phyloP scores from a whole-genome alignment of 2,113 vertebrate species.

The Tragelaphus imberbis region DNA sequence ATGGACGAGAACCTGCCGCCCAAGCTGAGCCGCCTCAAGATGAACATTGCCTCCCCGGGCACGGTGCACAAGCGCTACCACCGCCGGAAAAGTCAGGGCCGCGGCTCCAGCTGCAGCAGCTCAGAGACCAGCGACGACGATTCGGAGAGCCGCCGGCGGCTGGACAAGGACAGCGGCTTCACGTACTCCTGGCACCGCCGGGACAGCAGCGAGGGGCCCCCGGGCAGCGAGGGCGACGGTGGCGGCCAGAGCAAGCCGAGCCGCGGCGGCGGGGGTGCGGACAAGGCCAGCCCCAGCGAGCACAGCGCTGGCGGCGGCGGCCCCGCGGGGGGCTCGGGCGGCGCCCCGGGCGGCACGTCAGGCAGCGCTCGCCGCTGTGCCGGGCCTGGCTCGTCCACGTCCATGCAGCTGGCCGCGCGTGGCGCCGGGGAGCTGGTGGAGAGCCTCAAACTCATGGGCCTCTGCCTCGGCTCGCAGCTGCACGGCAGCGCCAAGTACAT shows the following conservation, averaged over 20 bases:
- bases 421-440: constrained; percentile 89
- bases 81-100: constrained; percentile 93
- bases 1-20: constrained; percentile 95
- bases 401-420: constrained; percentile 76
- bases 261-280: constrained; percentile 79
- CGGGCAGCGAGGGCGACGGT: constrained; percentile 89
- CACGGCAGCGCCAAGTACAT: constrained; percentile 85
- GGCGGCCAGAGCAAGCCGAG: constrained; percentile 86
- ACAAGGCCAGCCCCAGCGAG: constrained; percentile 83
- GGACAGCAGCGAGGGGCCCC: constrained; percentile 94
- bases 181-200: constrained; percentile 91
- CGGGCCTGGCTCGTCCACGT: constrained; percentile 69
- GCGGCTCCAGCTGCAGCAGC: constrained; percentile 96
- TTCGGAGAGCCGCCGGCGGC: constrained; percentile 92
- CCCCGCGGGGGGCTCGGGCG: constrained; percentile 83
- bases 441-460: constrained; percentile 93
- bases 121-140: constrained; percentile 98
- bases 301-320: constrained; percentile 82
- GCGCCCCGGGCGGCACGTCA: constrained; percentile 80
- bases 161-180: constrained; percentile 92
- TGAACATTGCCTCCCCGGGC: constrained; percentile 94
- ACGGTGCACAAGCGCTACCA: constrained; percentile 93
- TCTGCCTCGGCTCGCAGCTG: constrained; percentile 92
- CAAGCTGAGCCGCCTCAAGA: constrained; percentile 94
- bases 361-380: constrained; percentile 84